Evolutionary conservation across 2,888 invertebrate species (phyloP), one percentile per base, ranked within the genome.

Genomic region (Chrysodeixis includens): DNA sequence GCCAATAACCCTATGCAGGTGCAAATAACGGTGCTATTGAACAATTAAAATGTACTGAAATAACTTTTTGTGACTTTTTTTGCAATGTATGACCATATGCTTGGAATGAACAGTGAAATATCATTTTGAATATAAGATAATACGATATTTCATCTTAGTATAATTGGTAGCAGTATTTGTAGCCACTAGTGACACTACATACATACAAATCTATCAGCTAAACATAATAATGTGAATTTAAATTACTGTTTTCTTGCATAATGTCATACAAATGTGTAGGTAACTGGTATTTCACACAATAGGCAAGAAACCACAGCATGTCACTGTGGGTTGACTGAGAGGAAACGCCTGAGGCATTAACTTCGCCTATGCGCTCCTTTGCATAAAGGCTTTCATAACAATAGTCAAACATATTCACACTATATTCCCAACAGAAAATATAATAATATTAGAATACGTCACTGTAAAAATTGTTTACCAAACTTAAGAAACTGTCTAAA

Each of bases 1-100:
- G 81, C 75, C 75, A 80, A 72, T 72, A 79, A 81, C 81, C 60
- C 66, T 26, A 72, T 77, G 78, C 78, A 79, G 76, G 76, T 81
- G 79, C 58, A 66, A 66, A 75, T 72, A 61, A 20, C 46, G 20
- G 16, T 10, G 16, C 16, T 9, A 46, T 46, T 16, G 9, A 18
- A 9, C 46, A 10, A 16, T 49, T 16, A 20, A 14, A 35, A 35
- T 10, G 16, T 35, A 40, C 40, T 4, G n/a, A 40, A 40, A 40
- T 40, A 40, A n/a, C n/a, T 40, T 5, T 40, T 40, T 3, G 14
- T 40, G 1, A 26, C 6, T 26, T n/a, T 40, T n/a, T n/a, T n/a
- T 40, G 1, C 14, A n/a, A 5, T 40, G 40, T 40, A 6, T n/a
- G 5, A 40, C 14, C n/a, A 35, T 14, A 35, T 35, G 35, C 12